phyloP scores from a whole-genome alignment of 1,140 invertebrate genomes.

The Drosophila simulans region DNA sequence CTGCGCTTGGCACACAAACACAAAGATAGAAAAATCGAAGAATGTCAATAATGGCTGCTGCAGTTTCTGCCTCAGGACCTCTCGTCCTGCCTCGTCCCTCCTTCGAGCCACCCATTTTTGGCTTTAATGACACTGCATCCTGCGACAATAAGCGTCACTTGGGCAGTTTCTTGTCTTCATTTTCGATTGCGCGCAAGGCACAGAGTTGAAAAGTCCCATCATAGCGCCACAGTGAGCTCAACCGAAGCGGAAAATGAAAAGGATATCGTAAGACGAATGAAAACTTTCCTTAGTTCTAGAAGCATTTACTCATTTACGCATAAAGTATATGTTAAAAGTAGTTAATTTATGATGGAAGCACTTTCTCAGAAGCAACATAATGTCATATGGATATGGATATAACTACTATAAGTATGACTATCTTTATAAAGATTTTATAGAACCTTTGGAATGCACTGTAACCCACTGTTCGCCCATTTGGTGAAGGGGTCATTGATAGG shows the following conservation, averaged over 20 bases:
- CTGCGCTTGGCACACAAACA: conserved; percentile 70
- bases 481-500: conserved; percentile 43
- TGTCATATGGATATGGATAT: too few species aligned
- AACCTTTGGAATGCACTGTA: too few species aligned
- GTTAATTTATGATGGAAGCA: too few species aligned
- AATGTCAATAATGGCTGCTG: conserved; percentile 69
- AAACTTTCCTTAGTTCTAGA: too few species aligned
- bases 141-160: conserved; percentile 51
- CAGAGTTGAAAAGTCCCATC: conserved; percentile 20
- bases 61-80: conserved; percentile 21
- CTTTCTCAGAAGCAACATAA: too few species aligned
- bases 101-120: not conserved
- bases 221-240: conserved; percentile 6
- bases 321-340: not conserved
- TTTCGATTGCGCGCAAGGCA: conserved; percentile 17
- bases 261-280: not conserved
- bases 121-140: conserved; percentile 57
- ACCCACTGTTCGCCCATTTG: conserved; percentile 43
- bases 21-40: conserved; percentile 69
- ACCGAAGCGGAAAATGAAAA: not conserved
- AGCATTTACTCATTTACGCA: not conserved
- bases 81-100: not conserved
- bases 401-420: too few species aligned
- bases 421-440: too few species aligned
- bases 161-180: conserved; percentile 70